These are phyloP conservation scores for Cephus nigrinus DNA, from an alignment of 2,888 invertebrate genomes.

Conservation along the genomic window DNA sequence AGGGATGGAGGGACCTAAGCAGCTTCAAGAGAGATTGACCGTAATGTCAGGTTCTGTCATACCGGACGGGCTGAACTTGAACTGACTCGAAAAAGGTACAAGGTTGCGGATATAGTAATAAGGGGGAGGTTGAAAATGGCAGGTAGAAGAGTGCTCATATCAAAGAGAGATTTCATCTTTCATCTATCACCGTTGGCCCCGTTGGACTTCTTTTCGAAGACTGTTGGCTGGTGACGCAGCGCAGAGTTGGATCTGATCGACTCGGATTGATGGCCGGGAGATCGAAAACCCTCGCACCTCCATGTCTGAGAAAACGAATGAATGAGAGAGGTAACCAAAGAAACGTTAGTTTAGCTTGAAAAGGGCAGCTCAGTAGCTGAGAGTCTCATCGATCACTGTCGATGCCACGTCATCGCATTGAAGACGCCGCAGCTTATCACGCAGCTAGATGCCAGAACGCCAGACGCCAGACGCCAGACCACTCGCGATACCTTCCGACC, in stretches of 20 bases:
- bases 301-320: not conserved
- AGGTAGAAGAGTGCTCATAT: slow-evolving; percentile 8
- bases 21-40: not conserved
- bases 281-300: slow-evolving; percentile 5
- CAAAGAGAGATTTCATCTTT: slow-evolving; percentile 31
- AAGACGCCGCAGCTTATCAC: not conserved
- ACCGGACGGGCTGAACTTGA: too few species aligned
- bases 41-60: too few species aligned
- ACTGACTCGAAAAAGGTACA: too few species aligned
- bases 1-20: not conserved
- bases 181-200: slow-evolving; percentile 30
- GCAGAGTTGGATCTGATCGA: too few species aligned
- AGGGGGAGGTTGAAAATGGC: not conserved
- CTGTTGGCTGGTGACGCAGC: too few species aligned
- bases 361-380: not conserved
- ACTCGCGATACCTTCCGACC: not conserved
- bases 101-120: not conserved
- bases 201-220: not conserved
- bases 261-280: too few species aligned
- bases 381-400: slow-evolving; percentile 18
- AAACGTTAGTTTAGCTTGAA: too few species aligned
- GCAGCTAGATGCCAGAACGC: not conserved
- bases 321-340: not conserved
- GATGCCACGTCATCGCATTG: not conserved
- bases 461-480: not conserved